These are phyloP conservation scores for Hoplodrina blanda DNA, from an alignment of 2,888 invertebrate genomes.

Conservation along the genomic window DNA sequence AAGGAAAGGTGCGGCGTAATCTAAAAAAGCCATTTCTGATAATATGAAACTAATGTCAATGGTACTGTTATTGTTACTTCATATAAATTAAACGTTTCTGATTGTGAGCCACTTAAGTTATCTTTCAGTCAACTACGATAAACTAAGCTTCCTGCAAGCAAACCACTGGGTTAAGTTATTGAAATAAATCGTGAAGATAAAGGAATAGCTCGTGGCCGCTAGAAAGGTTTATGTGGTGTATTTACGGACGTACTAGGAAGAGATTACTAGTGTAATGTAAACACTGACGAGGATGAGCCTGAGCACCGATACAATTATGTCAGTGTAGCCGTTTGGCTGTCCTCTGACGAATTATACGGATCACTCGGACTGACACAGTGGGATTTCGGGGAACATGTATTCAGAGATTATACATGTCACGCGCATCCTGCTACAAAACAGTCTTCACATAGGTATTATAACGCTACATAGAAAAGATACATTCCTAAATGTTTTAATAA, in stretches of 20 bases:
- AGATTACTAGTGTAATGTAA: conserved; percentile 41
- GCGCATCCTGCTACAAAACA: conserved; percentile 57
- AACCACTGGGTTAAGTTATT: conserved; percentile 62
- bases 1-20: conserved; percentile 41
- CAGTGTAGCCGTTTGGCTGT: conserved; percentile 59
- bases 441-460: conserved; percentile 16
- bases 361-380: conserved; percentile 62
- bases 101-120: conserved; percentile 59
- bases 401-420: conserved; percentile 66
- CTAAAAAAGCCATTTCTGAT: conserved; percentile 45
- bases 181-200: conserved; percentile 69
- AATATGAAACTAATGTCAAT: conserved; percentile 41
- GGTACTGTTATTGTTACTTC: conserved; percentile 51
- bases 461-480: conserved; percentile 10
- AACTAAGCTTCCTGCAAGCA: conserved; percentile 59
- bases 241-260: conserved; percentile 42
- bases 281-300: conserved; percentile 47
- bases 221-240: conserved; percentile 42
- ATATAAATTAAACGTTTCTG: conserved; percentile 60
- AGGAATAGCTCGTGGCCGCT: conserved; percentile 65
- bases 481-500: conserved; percentile 41
- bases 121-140: conserved; percentile 64
- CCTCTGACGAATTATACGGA: conserved; percentile 69
- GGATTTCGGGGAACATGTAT: conserved; percentile 66
- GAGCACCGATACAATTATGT: conserved; percentile 51